These are phyloP conservation scores for Craterocephalus amniculus DNA, from an alignment of 2,797 vertebrate genomes.

Conservation along the genomic window DNA sequence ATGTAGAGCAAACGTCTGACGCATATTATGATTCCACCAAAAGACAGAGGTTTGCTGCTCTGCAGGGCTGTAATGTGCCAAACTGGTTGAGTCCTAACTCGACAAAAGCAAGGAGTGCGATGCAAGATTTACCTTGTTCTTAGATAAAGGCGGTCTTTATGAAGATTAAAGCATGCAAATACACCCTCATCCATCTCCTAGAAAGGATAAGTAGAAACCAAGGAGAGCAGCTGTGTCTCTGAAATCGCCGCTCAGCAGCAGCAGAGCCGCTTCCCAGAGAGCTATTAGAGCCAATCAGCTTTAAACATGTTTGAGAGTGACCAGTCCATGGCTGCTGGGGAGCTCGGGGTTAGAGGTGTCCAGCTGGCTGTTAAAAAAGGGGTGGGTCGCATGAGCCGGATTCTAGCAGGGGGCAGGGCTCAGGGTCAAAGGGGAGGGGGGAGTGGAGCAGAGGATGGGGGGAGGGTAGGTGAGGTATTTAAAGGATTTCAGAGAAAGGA, in stretches of 20 bases:
- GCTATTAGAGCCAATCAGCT: slow-evolving; percentile 65
- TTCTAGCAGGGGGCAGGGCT: slow-evolving; percentile 69
- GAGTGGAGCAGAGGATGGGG: slow-evolving; percentile 42
- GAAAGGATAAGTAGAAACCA: slow-evolving; percentile 7
- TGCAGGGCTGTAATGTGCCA: neutral
- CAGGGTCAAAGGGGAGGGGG: slow-evolving; percentile 72
- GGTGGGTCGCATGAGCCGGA: slow-evolving; percentile 62
- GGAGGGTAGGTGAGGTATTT: slow-evolving; percentile 76
- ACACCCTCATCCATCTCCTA: slow-evolving; percentile 36
- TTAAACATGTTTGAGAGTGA: slow-evolving; percentile 67
- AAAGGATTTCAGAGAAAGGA: slow-evolving; percentile 77
- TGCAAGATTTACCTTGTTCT: slow-evolving; percentile 9
- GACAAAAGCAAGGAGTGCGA: slow-evolving; percentile 8
- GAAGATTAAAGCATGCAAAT: slow-evolving; percentile 43
- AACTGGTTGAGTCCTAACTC: slow-evolving; percentile 15
- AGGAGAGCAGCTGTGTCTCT: slow-evolving; percentile 55
- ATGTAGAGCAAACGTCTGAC: neutral
- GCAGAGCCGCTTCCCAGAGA: neutral
- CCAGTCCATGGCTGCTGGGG: slow-evolving; percentile 56
- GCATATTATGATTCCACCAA: neutral
- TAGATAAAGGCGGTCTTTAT: slow-evolving; percentile 13
- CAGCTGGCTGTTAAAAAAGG: slow-evolving; percentile 73
- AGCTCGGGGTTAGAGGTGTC: slow-evolving; percentile 72
- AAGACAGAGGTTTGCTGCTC: too few species aligned
- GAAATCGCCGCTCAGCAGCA: slow-evolving; percentile 12